Evolutionary conservation across 2,888 invertebrate genomes (phyloP), one percentile per base, ranked within the genome.

Genomic region (Thera britannica): DNA sequence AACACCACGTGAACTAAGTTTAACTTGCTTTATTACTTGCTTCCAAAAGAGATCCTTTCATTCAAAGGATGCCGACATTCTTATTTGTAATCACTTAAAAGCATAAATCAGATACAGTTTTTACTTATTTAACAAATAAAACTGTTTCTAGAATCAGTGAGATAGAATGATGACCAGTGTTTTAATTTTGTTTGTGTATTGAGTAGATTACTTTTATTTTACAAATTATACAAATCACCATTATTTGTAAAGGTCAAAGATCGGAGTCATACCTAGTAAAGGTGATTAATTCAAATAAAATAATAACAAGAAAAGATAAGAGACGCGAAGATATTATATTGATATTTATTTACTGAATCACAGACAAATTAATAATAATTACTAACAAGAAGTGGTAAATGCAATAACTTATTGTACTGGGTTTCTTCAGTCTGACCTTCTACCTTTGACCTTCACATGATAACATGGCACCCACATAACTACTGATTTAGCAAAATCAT

Each of bases 401-500:
- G 23, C 23, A 23, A 23, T 23, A 23, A 23, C 23, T 23, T 23
- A 4, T 41, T 41, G 7, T 5, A 41, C 7, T 38, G 35, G 35
- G 12, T 46, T 35, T 54, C 7, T 55, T 59, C n/a, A 48, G 35
- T 38, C n/a, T 12, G 12, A 12, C 44, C 55, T 65, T 56, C 58
- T 63, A 68, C 65, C 67, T 75, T 55, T 72, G 67, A 69, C 62
- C 57, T 69, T 67, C 66, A 72, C 66, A 68, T 35, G 11, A 48
- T 59, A 48, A 70, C 59, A 70, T 63, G 55, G 60, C 70, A 72
- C 69, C 61, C 58, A 70, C 67, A 68, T 63, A 68, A 57, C 55
- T 58, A 55, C 65, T 63, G 34, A 67, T 65, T 75, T 66, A 54
- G 68, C 68, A 71, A 72, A 58, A 72, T 63, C 70, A 73, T 71